Evolutionary conservation across 2,797 vertebrate species (phyloP).

Genomic region (Typhlichthys eigenmanni): DNA sequence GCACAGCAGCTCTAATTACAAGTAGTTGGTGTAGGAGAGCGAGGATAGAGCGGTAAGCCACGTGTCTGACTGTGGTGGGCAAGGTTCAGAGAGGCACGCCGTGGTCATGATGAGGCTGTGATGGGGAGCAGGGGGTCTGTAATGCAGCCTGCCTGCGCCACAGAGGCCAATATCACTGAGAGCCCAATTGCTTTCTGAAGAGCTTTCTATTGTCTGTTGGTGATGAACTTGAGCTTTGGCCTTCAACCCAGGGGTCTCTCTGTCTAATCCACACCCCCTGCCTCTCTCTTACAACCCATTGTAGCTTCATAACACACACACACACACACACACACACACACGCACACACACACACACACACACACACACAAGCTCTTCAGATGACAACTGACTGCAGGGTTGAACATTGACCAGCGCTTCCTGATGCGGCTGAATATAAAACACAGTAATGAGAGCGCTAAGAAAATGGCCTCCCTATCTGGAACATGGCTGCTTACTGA

Average conservation of each 20-base stretch:
- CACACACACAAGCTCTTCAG: conserved; percentile 52
- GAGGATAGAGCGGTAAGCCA: conserved; percentile 8
- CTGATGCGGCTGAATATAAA: conserved; percentile 75
- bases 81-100: background rate
- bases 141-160: conserved; percentile 9
- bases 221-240: conserved; percentile 92
- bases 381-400: conserved; percentile 66
- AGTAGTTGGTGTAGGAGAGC: conserved; percentile 15
- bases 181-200: conserved; percentile 83
- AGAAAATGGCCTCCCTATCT: conserved; percentile 79
- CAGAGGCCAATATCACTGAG: conserved; percentile 66
- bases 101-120: no score
- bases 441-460: conserved; percentile 69
- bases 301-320: conserved; percentile 15
- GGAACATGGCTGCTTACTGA: conserved; percentile 75
- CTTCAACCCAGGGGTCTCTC: conserved; percentile 83
- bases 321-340: conserved; percentile 23
- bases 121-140: conserved; percentile 9
- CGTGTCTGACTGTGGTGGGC: conserved; percentile 13
- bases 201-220: conserved; percentile 83
- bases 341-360: conserved; percentile 26
- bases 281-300: conserved; percentile 41
- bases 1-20: conserved; percentile 36
- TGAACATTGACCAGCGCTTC: conserved; percentile 70
- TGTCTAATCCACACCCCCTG: conserved; percentile 69